Evolutionary conservation across 1,140 invertebrate species (phyloP).

Genomic region (Drosophila sulfurigaster): DNA sequence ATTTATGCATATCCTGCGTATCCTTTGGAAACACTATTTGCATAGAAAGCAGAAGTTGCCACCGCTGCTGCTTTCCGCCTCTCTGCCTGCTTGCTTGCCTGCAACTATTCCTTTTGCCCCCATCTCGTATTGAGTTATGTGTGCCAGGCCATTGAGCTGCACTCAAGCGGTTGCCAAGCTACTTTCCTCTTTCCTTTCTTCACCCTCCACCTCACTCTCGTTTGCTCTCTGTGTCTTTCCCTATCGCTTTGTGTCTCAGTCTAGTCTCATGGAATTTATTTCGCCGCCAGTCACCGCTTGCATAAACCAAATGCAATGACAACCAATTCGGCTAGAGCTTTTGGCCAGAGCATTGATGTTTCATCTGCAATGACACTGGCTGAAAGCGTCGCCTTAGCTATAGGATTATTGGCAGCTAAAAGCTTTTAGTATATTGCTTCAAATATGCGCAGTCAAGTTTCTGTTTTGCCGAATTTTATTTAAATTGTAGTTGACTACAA

Average conservation of each 20-base stretch:
- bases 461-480: background rate
- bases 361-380: constrained; percentile 29
- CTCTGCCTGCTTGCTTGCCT: constrained; percentile 5
- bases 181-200: background rate
- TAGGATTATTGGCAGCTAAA: background rate
- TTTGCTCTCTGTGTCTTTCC: background rate
- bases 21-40: constrained; percentile 26
- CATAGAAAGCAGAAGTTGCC: constrained; percentile 31
- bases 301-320: constrained; percentile 71
- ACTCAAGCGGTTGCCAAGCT: constrained; percentile 60
- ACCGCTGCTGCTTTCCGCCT: background rate
- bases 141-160: constrained; percentile 63
- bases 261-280: constrained; percentile 45
- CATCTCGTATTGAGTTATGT: constrained; percentile 68
- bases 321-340: constrained; percentile 38
- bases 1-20: constrained; percentile 17
- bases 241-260: background rate
- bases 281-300: constrained; percentile 63
- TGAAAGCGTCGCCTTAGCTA: constrained; percentile 3
- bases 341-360: constrained; percentile 35
- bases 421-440: background rate
- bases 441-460: background rate
- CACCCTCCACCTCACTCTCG: background rate
- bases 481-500: background rate
- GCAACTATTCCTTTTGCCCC: constrained; percentile 63